These are phyloP conservation scores for Phenganax subtilis DNA, from an alignment of 92 coral and sea anemone genomes.

Conservation along the genomic window DNA sequence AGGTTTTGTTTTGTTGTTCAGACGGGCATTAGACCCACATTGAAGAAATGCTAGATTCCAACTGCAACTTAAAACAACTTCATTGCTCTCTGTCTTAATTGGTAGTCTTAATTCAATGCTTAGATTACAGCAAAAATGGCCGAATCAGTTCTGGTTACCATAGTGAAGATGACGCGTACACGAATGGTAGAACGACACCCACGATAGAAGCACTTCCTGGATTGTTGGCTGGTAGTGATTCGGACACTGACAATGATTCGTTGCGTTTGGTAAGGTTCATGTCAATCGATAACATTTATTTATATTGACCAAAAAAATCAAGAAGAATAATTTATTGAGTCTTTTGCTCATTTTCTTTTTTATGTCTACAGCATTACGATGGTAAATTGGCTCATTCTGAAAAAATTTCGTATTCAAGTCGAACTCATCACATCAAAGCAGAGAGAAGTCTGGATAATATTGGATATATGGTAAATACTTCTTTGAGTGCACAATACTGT, in stretches of 20 bases:
- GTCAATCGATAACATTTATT: neutral
- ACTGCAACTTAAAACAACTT: neutral
- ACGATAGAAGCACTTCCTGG: constrained; percentile 28
- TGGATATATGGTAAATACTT: constrained; percentile 83
- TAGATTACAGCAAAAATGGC: constrained; percentile 22
- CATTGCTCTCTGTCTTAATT: neutral
- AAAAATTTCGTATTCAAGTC: constrained; percentile 35
- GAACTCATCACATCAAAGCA: constrained; percentile 18
- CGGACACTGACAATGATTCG: constrained; percentile 20
- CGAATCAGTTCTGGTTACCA: constrained; percentile 94
- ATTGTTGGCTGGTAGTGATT: constrained; percentile 20
- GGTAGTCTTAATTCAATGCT: neutral
- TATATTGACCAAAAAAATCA: too few species aligned
- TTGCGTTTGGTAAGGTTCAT: constrained; percentile 15
- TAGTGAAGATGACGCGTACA: constrained; percentile 62
- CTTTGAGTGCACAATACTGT: too few species aligned
- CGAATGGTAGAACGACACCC: constrained; percentile 35
- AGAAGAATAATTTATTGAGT: too few species aligned
- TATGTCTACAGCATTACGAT: constrained; percentile 59
- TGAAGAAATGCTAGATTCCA: neutral
- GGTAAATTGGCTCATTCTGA: constrained; percentile 68
- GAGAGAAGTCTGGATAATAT: constrained; percentile 76
- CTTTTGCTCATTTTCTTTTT: constrained; percentile 9
- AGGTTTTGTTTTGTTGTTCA: neutral
- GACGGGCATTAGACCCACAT: neutral